Evolutionary conservation across 2,797 vertebrate genomes (phyloP).

Genomic region (Pampus argenteus): DNA sequence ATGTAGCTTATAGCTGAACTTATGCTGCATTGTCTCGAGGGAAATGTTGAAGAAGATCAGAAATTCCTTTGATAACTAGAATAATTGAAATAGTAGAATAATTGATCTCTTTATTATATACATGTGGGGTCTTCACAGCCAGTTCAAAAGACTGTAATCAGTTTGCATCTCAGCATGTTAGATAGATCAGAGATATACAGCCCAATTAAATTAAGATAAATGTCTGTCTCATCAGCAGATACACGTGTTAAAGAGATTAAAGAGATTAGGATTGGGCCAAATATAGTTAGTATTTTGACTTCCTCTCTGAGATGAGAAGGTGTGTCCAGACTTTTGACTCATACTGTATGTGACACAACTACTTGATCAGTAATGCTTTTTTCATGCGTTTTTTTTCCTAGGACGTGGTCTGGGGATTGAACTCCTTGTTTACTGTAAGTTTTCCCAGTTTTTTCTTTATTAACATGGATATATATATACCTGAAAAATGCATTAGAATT

Average conservation of each 20-base stretch:
- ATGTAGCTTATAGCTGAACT: background rate
- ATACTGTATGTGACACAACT: background rate
- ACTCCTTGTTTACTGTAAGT: constrained; percentile 99
- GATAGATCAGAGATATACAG: no score
- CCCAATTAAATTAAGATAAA: no score
- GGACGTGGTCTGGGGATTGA: constrained; percentile 99
- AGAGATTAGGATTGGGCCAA: background rate
- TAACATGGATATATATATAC: background rate
- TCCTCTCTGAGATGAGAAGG: no score
- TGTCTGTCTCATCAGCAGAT: no score
- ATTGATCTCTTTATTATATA: no score
- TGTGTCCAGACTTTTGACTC: no score
- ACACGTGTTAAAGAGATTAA: background rate
- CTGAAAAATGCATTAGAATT: background rate
- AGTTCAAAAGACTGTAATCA: no score
- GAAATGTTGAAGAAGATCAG: constrained; percentile 1
- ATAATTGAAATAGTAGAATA: no score
- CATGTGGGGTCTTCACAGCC: no score
- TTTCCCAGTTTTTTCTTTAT: constrained; percentile 15
- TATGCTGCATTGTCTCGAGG: constrained; percentile 4
- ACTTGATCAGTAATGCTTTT: constrained; percentile 1
- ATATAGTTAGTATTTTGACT: background rate
- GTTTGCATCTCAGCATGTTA: no score
- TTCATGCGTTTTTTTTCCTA: constrained; percentile 61
- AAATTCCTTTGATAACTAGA: no score